These are phyloP conservation scores for Rhinophrynus dorsalis DNA, from an alignment of 2,797 vertebrate genomes.

Conservation along the genomic window DNA sequence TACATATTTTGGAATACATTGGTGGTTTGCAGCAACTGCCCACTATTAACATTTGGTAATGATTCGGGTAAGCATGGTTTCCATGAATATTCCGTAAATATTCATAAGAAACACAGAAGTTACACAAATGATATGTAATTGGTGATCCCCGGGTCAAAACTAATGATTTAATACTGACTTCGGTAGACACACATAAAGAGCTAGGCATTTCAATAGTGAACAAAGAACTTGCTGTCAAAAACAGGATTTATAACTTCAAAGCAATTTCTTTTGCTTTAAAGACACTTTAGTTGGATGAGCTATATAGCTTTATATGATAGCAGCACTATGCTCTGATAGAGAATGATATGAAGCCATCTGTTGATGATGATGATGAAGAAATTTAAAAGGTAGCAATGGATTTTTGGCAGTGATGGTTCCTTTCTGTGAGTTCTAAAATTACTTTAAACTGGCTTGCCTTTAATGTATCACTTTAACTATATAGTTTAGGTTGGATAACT, in stretches of 20 bases:
- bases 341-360: conserved; percentile 47
- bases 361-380: conserved; percentile 46
- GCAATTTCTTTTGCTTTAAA: conserved; percentile 49
- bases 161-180: not conserved
- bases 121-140: not conserved
- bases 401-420: conserved; percentile 28
- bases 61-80: no score
- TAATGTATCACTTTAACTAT: not conserved
- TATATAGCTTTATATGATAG: conserved; percentile 44
- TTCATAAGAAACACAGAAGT: not conserved
- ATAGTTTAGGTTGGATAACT: not conserved
- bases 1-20: no score
- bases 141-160: not conserved
- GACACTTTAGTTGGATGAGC: conserved; percentile 51
- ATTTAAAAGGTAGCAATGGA: conserved; percentile 50
- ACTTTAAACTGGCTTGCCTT: conserved; percentile 39
- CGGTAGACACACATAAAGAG: not conserved
- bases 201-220: not conserved
- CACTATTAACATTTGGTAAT: no score
- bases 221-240: not conserved
- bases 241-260: conserved; percentile 51
- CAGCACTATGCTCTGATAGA: conserved; percentile 43
- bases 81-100: no score
- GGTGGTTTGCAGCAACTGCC: no score
- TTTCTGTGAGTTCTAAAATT: conserved; percentile 51